Base-by-base conservation (phyloP, 2,797 vertebrate species). In the Florisuga fusca region DNA sequence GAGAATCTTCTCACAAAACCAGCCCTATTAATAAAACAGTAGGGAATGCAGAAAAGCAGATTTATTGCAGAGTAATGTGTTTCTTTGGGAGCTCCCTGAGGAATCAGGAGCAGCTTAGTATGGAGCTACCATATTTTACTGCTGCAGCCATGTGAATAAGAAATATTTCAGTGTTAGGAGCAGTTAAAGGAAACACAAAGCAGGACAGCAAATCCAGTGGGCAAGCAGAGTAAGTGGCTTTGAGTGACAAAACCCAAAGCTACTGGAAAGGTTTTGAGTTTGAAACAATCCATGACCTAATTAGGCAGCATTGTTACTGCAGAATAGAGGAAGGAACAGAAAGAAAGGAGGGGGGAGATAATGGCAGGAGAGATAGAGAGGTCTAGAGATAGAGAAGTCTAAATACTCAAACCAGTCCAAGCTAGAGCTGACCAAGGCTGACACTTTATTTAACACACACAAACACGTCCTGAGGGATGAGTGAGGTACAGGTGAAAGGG, bases 201-300 rank as follows among this genome's bases (percentile, higher is more conserved):
- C 77, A 91, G 83, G 55, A 74, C 80, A 94, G 67, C 87, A 46
- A 46, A 46, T 22, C 9, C 11, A 46, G 46, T 63, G 88, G 82
- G 91, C 85, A 93, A 61, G 84, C 71, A 90, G 85, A 93, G 64
- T 36, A 51, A 93, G 62, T 57, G 68, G 66, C 82, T 85, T 36
- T 79, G 51, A 92, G 83, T 50, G 85, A 89, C 66, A 78, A 94
- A 95, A 74, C 78, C 61, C 12, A 1, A 38, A 89, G 89, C 73
- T 74, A 74, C 61, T 90, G 53, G 51, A 92, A 95, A 84, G 88
- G 53, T 91, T 96, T 20, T 61, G 74, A 88, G 80, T 36, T 67
- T 89, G 93, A 92, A 96, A 92, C 94, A 96, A 93, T 48, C 75
- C 63, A 48, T 91, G 94, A 95, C 95, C 96, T 96, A 95, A 95